phyloP scores from a whole-genome alignment of 1,140 invertebrate species.

The Drosophila baimaii region DNA sequence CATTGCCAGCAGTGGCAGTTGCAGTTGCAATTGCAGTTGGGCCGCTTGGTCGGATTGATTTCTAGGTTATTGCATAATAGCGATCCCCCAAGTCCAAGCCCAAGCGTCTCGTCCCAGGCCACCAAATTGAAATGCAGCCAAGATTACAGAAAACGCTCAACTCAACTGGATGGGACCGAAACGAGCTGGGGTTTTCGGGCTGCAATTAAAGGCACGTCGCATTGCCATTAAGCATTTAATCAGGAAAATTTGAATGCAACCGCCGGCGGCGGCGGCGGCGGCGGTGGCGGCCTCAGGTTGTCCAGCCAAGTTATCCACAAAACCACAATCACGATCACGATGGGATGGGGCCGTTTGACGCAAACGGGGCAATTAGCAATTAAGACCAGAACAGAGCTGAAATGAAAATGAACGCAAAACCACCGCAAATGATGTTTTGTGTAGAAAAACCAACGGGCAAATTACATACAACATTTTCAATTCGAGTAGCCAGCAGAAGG shows the following conservation, averaged over 20 bases:
- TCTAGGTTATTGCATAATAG: conserved; percentile 52
- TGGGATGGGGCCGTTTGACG: conserved; percentile 52
- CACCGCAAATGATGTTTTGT: conserved; percentile 25
- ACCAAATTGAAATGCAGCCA: conserved; percentile 69
- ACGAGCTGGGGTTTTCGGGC: conserved; percentile 11
- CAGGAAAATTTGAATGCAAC: conserved; percentile 80
- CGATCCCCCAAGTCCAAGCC: conserved; percentile 5
- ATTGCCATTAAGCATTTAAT: conserved; percentile 77
- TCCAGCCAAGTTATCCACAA: conserved; percentile 7
- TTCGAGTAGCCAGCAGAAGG: neutral
- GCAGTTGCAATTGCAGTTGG: neutral
- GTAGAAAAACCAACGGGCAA: conserved; percentile 19
- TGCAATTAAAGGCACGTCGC: conserved; percentile 80
- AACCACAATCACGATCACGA: conserved; percentile 9
- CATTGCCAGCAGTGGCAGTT: conserved; percentile 31
- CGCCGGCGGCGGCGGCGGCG: conserved; percentile 36
- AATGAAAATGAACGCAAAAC: conserved; percentile 24
- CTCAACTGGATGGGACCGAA: conserved; percentile 17
- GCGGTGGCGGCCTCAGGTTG: conserved; percentile 20
- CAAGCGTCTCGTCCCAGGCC: conserved; percentile 3
- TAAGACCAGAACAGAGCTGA: conserved; percentile 53
- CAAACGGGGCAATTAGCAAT: conserved; percentile 79
- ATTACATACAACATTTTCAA: conserved; percentile 9
- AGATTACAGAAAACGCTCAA: conserved; percentile 9
- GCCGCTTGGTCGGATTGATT: conserved; percentile 31